Evolutionary conservation across 2,888 invertebrate genomes (phyloP), one percentile per base, ranked within the genome.

Genomic region (Chelonus formosanus): DNA sequence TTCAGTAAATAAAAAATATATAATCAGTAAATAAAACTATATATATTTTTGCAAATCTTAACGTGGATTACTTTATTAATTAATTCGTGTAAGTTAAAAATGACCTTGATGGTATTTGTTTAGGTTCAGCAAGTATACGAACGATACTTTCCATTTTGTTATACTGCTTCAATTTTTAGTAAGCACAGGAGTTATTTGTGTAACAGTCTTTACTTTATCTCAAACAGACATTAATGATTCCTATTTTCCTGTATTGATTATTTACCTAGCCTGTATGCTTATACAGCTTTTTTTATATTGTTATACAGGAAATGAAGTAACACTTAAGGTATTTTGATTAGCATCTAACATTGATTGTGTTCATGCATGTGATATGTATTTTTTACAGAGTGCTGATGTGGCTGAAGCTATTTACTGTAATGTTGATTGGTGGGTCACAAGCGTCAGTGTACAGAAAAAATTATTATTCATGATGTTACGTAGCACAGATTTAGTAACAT

Each of bases 391-490:
- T 59, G 50, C 61, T n/a, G 70, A 58, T 43, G 57, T 80, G 8
- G 69, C 67, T n/a, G 67, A 71, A 47, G 75, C 76, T 5, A 66
- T 74, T 43, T 76, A 77, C 20, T 20, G 20, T 54, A 69, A 66
- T 32, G 75, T 74, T 68, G 63, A 79, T 36, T 80, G 80, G 80
- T 52, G 65, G 2, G 34, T 43, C n/a, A 67, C 76, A 6, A 65
- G 71, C 3, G 64, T 4, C 5, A 61, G 44, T 36, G 68, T 74
- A 3, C 71, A 73, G 63, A 75, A 70, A 60, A 70, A 63, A 67
- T 48, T 78, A n/a, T 62, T 74, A 3, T 43, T 73, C 10, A 66
- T 78, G 4, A 78, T 80, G 74, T 48, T 67, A 3, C 64, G 75
- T 7, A 61, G 74, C 3, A 52, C 67, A 5, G 75, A 71, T 54